Base-by-base conservation (phyloP, 2,797 vertebrate species). In the Euthynnus affinis region DNA sequence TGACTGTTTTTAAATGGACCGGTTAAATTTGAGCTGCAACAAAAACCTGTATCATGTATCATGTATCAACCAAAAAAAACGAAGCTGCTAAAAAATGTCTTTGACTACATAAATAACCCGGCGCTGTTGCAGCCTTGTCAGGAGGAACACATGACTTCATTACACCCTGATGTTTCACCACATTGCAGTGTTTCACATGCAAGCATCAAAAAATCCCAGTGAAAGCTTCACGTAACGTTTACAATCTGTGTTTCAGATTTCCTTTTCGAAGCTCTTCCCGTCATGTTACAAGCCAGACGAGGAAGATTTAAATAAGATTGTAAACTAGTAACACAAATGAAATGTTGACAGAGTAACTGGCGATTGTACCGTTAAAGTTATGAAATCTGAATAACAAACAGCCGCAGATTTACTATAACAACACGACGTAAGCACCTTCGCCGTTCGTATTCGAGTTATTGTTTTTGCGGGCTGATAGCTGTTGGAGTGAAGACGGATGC, bases 361-460 rank as follows among this genome's bases (percentile, higher is more conserved):
- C 74, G 60, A 57, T 3, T 6, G 12, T 49, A 23, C 37, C 2
- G n/a, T 22, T 22, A 0, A 55, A 65, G 53, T 55, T 29, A 7
- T 5, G 25, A 32, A 53, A 64, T 49, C 13, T 12, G 40, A 57
- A 40, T 25, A 59, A 67, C 44, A 23, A 1, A 65, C 62, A 68
- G 22, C 67, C 55, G 44, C 59, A 6, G 68, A 52, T 71, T 74
- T 6, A 51, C 64, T 59, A 5, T 25, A 9, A 51, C 34, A 52
- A 71, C 14, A 20, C 29, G 15, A 12, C 58, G 63, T 37, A n/a
- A 7, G 0, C 6, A 5, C 18, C 1, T 67, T 44, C 20, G 7
- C 17, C 17, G 18, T 29, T 13, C 17, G 18, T 29, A 15, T 51
- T 37, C 14, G 4, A 4, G 29, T 46, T 32, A 27, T 46, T 57